Evolutionary conservation across 2,888 invertebrate genomes (phyloP).

Genomic region (Zygothrica quintamaculata): DNA sequence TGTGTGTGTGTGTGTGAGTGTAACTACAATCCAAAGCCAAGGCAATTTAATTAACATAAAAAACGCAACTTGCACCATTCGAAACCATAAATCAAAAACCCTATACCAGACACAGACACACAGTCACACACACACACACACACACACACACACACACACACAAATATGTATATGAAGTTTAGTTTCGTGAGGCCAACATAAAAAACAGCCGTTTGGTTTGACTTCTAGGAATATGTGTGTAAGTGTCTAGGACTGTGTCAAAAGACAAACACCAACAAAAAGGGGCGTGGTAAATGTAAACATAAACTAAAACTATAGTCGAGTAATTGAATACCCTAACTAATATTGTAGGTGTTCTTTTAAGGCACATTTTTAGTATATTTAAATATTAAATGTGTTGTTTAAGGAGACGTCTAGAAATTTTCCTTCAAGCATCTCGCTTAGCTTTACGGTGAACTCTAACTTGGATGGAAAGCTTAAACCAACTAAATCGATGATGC

Average conservation of each 20-base stretch:
- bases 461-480: too few relatives aligned
- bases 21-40: slow-evolving; percentile 23
- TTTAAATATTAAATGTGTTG: too few relatives aligned
- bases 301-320: not conserved
- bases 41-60: slow-evolving; percentile 76
- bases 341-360: too few relatives aligned
- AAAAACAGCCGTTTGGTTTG: slow-evolving; percentile 18
- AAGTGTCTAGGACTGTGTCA: slow-evolving; percentile 2
- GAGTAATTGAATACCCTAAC: slow-evolving; percentile 6
- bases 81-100: slow-evolving; percentile 70
- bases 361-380: too few relatives aligned
- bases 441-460: too few relatives aligned
- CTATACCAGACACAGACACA: slow-evolving; percentile 1
- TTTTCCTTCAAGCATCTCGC: too few relatives aligned
- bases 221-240: slow-evolving; percentile 12
- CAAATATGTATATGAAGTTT: too few relatives aligned
- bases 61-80: slow-evolving; percentile 60
- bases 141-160: slow-evolving; percentile 10
- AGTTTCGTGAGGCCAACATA: slow-evolving; percentile 2
- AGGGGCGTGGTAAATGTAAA: slow-evolving; percentile 11
- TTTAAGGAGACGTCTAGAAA: too few relatives aligned
- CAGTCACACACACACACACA: slow-evolving; percentile 49
- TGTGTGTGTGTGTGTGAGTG: too few relatives aligned
- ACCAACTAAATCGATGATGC: too few relatives aligned
- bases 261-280: slow-evolving; percentile 6